A percentile compares a stretch with the other conserved stretches of the same genome.
Evolutionary conservation across 1,140 invertebrate species (phyloP).

Genomic region (Ceratina japonica): DNA sequence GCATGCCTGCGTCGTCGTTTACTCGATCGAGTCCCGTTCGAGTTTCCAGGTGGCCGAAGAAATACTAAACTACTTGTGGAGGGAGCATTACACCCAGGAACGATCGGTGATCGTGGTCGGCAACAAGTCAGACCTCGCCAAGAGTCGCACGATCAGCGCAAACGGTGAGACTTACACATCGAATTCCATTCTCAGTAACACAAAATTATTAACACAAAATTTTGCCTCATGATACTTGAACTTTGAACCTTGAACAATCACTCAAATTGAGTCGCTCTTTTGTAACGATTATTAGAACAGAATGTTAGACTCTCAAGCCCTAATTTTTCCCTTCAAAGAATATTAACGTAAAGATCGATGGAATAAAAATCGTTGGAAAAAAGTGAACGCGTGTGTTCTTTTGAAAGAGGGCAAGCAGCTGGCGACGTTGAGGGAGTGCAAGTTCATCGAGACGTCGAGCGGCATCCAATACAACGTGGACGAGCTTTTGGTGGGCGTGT

Average conservation of each 20-base stretch:
- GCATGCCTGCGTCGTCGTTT: conserved; percentile 93
- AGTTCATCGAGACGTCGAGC: conserved; percentile 95
- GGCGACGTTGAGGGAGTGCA: conserved; percentile 91
- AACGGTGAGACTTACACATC: conserved; percentile 83
- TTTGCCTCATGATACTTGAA: too few relatives aligned
- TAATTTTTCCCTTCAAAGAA: too few relatives aligned
- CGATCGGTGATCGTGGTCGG: conserved; percentile 94
- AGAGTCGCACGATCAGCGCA: conserved; percentile 88
- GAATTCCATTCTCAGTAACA: neutral
- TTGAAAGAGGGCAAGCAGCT: conserved; percentile 90
- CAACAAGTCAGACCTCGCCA: conserved; percentile 95
- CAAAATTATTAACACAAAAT: too few relatives aligned
- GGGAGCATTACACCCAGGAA: conserved; percentile 88
- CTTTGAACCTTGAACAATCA: too few relatives aligned
- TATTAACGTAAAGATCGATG: too few relatives aligned
- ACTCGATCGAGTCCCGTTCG: conserved; percentile 89
- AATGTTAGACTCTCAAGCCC: too few relatives aligned
- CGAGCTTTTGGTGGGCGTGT: conserved; percentile 91
- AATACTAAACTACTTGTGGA: conserved; percentile 89
- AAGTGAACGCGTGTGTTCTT: too few relatives aligned
- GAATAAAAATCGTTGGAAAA: too few relatives aligned
- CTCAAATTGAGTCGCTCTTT: too few relatives aligned
- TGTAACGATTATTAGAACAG: too few relatives aligned
- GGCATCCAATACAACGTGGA: conserved; percentile 96
- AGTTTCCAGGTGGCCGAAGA: conserved; percentile 90